Conservation (phyloP, 2,113 vertebrate genomes). For the Spilogale gracilis region DNA sequence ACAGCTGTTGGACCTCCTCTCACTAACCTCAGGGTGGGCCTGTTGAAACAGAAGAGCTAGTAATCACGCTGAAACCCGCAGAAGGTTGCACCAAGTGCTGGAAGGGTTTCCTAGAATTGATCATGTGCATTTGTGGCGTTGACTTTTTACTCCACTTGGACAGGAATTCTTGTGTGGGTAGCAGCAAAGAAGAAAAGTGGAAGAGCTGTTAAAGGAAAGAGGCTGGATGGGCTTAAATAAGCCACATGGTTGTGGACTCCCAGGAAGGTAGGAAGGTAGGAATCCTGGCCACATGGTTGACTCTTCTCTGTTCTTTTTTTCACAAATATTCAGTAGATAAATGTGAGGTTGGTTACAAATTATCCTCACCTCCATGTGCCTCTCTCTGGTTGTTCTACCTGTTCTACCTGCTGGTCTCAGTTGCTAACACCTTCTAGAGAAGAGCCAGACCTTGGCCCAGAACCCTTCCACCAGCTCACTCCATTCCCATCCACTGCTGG, state of each 20-base stretch:
- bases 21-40: too few species aligned
- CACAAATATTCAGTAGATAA: conserved; percentile 80
- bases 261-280: neutral
- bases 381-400: neutral
- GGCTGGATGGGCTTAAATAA: too few species aligned
- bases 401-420: neutral
- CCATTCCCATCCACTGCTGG: neutral
- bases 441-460: neutral
- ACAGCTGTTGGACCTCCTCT: neutral
- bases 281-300: neutral
- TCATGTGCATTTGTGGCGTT: too few species aligned
- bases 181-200: too few species aligned
- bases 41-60: too few species aligned
- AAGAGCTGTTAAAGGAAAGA: too few species aligned
- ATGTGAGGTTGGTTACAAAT: conserved; percentile 76
- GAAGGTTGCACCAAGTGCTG: too few species aligned
- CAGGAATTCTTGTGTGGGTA: too few species aligned
- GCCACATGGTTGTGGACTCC: neutral
- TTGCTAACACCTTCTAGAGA: neutral
- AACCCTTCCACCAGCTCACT: neutral
- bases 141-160: too few species aligned
- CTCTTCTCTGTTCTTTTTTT: conserved; percentile 67
- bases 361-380: conserved; percentile 68
- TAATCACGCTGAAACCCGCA: too few species aligned
- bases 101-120: too few species aligned